Evolutionary conservation across 2,888 invertebrate species (phyloP), one percentile per base, ranked within the genome.

Genomic region (Aromia moschata): DNA sequence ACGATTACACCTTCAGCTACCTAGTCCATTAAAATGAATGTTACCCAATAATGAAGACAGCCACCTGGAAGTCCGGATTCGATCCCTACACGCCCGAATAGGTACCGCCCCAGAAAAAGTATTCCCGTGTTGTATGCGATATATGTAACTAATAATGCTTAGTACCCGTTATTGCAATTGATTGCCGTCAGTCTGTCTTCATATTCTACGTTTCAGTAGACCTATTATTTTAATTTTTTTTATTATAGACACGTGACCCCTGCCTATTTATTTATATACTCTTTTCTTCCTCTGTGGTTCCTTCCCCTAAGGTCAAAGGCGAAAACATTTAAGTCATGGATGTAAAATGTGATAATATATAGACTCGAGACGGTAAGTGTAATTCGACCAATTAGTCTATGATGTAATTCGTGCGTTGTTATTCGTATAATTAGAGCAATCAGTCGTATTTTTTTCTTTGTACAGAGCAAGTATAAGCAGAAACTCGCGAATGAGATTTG

Each of bases 161-260:
- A 53, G 57, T 64, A 61, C 52, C 51, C 57, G 60, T 64, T 62
- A 65, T 65, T 60, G 64, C 62, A 64, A 60, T 60, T n/a, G n/a
- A n/a, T n/a, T 62, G 57, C 57, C 57, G 44, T 65, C 60, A 56
- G 62, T 65, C 62, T 62, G 56, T 62, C 52, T 56, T 65, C 55
- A 47, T 59, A 59, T 43, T 61, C 60, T 60, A 64, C n/a, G n/a
- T n/a, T n/a, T n/a, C n/a, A n/a, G n/a, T n/a, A n/a, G n/a, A n/a
- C n/a, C n/a, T n/a, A n/a, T n/a, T n/a, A n/a, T n/a, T n/a, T n/a
- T n/a, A n/a, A n/a, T n/a, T n/a, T n/a, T n/a, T n/a, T n/a, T n/a
- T n/a, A n/a, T n/a, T n/a, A n/a, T n/a, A n/a, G n/a, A n/a, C n/a
- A n/a, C n/a, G n/a, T n/a, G n/a, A n/a, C n/a, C n/a, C n/a, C 25